phyloP scores from a whole-genome alignment of 2,888 invertebrate genomes.

The Drosophila cognata region DNA sequence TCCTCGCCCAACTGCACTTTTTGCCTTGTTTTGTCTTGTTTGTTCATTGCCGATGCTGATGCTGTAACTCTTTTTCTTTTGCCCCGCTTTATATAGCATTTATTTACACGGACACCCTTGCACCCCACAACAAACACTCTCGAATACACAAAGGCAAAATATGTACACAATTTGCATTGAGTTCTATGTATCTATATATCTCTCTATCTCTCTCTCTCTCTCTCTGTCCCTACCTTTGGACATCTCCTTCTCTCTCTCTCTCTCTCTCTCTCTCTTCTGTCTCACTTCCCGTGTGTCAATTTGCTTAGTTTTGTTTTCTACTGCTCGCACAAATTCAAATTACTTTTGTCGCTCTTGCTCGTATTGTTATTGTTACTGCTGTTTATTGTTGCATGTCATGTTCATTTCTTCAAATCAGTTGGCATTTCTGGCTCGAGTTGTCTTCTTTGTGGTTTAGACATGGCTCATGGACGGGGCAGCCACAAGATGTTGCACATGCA shows the following conservation, averaged over 20 bases:
- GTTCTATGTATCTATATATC: constrained; percentile 19
- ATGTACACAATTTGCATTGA: constrained; percentile 67
- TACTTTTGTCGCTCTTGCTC: constrained; percentile 63
- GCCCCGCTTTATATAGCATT: constrained; percentile 64
- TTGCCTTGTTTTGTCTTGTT: constrained; percentile 50
- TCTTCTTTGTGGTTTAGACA: constrained; percentile 30
- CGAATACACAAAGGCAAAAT: constrained; percentile 40
- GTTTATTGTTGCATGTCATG: constrained; percentile 44
- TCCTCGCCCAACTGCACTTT: constrained; percentile 76
- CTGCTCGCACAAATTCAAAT: constrained; percentile 70
- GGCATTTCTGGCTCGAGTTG: constrained; percentile 29
- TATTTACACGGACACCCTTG: constrained; percentile 65
- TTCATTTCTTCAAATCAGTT: constrained; percentile 60
- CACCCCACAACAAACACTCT: constrained; percentile 20
- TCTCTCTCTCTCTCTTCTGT: background rate
- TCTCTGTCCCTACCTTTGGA: background rate
- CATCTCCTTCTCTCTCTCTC: background rate
- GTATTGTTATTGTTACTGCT: constrained; percentile 53
- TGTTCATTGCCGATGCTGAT: constrained; percentile 36
- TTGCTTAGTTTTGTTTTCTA: constrained; percentile 46
- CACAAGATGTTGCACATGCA: constrained; percentile 53
- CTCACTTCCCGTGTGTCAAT: constrained; percentile 9
- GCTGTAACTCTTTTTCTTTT: constrained; percentile 17
- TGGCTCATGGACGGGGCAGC: constrained; percentile 39
- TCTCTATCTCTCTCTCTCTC: background rate